A percentile compares a stretch with the other conserved stretches of the same genome.
phyloP scores from a whole-genome alignment of 2,113 vertebrate genomes.

The Falco punctatus region DNA sequence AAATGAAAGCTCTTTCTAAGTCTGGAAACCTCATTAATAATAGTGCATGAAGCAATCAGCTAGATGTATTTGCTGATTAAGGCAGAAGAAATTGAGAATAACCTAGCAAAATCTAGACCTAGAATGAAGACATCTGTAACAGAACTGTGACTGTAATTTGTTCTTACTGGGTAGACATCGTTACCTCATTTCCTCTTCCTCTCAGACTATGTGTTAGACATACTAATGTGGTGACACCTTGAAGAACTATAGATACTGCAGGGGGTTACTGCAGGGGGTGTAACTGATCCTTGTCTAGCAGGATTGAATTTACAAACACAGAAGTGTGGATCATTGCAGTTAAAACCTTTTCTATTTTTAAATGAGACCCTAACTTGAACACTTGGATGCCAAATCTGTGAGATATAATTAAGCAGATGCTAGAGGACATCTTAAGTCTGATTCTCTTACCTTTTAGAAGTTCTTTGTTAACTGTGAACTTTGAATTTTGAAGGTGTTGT shows the following conservation, averaged over 20 bases:
- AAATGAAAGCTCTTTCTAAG: neutral
- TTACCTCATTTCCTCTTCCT: neutral
- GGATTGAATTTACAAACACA: neutral
- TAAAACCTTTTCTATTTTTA: neutral
- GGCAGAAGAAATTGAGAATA: neutral
- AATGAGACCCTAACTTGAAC: neutral
- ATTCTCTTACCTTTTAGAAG: neutral
- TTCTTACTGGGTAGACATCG: neutral
- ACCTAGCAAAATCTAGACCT: neutral
- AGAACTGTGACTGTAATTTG: neutral
- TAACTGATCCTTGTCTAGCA: neutral
- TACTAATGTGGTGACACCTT: neutral
- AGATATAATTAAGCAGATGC: neutral
- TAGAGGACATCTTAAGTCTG: neutral
- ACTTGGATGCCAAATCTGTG: neutral
- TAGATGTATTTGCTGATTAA: neutral
- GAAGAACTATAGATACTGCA: neutral
- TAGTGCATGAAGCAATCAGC: neutral
- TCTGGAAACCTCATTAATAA: neutral
- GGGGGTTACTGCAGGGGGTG: too few relatives aligned
- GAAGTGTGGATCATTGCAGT: neutral
- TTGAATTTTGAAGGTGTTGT: neutral
- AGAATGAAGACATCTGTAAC: neutral
- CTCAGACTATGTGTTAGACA: neutral
- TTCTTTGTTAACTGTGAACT: neutral